A percentile compares a stretch with the other conserved stretches of the same genome.
phyloP scores from a whole-genome alignment of 2,888 invertebrate species.

The Allygus modestus region DNA sequence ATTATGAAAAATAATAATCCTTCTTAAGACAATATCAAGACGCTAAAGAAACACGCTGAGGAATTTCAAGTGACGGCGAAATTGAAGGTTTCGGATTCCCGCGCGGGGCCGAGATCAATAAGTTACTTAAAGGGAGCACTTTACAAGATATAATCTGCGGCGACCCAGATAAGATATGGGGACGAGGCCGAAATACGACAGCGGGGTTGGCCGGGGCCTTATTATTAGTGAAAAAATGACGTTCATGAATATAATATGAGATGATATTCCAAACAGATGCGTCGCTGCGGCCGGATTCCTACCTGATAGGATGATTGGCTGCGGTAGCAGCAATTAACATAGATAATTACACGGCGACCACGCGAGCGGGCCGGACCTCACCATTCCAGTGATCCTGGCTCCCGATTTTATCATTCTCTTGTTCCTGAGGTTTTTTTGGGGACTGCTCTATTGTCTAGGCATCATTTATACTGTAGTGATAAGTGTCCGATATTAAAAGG shows the following conservation, averaged over 20 bases:
- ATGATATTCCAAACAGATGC: constrained; percentile 33
- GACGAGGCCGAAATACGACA: constrained; percentile 9
- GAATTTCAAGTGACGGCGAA: constrained; percentile 56
- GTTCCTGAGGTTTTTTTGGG: background rate
- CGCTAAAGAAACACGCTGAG: constrained; percentile 42
- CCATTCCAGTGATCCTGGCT: constrained; percentile 3
- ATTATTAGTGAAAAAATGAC: constrained; percentile 40
- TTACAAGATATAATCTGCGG: constrained; percentile 11
- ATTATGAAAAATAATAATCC: constrained; percentile 19
- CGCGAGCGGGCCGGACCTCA: constrained; percentile 40
- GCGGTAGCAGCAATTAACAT: constrained; percentile 58
- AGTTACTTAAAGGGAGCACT: constrained; percentile 32
- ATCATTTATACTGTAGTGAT: no score
- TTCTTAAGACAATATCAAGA: constrained; percentile 11
- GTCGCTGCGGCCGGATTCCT: constrained; percentile 55
- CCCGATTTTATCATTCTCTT: constrained; percentile 26
- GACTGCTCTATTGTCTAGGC: constrained; percentile 1
- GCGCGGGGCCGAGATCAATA: constrained; percentile 40
- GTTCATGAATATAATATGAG: constrained; percentile 56
- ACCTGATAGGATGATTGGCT: constrained; percentile 58
- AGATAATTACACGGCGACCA: constrained; percentile 57
- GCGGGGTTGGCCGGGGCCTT: background rate
- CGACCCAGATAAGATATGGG: constrained; percentile 36
- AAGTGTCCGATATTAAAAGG: no score
- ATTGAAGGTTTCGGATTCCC: constrained; percentile 51